Conservation (phyloP, 2,888 invertebrate genomes). For the Mimachlamys varia region DNA sequence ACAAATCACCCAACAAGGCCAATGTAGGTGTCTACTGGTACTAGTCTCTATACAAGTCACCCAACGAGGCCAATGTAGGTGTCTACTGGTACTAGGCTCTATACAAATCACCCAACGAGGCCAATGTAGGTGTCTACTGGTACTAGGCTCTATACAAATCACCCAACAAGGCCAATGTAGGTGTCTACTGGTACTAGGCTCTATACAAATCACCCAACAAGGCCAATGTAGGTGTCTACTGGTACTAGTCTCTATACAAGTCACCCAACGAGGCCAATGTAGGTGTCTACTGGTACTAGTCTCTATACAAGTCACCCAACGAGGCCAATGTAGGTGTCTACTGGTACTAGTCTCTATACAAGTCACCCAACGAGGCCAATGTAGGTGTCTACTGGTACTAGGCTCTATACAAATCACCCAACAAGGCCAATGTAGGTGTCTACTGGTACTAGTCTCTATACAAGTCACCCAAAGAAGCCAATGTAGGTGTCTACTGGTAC, state of each 20-base stretch:
- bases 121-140: slow-evolving; percentile 83
- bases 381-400: slow-evolving; percentile 80
- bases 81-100: not conserved
- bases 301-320: slow-evolving; percentile 90
- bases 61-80: slow-evolving; percentile 90
- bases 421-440: slow-evolving; percentile 88
- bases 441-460: not conserved
- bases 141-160: slow-evolving; percentile 83
- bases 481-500: slow-evolving; percentile 83
- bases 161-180: slow-evolving; percentile 92
- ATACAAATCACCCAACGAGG: slow-evolving; percentile 92
- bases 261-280: slow-evolving; percentile 95
- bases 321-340: slow-evolving; percentile 87
- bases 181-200: slow-evolving; percentile 40
- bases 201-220: slow-evolving; percentile 92
- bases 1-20: slow-evolving; percentile 93
- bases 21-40: slow-evolving; percentile 83
- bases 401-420: slow-evolving; percentile 87
- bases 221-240: slow-evolving; percentile 83
- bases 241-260: slow-evolving; percentile 80
- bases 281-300: slow-evolving; percentile 49
- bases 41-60: slow-evolving; percentile 86
- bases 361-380: slow-evolving; percentile 95
- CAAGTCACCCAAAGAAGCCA: slow-evolving; percentile 94
- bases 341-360: not conserved